A percentile compares a stretch with the other conserved stretches of the same genome.
Conservation (phyloP, 2,113 vertebrate genomes). For the Sceloporus tristichus region DNA sequence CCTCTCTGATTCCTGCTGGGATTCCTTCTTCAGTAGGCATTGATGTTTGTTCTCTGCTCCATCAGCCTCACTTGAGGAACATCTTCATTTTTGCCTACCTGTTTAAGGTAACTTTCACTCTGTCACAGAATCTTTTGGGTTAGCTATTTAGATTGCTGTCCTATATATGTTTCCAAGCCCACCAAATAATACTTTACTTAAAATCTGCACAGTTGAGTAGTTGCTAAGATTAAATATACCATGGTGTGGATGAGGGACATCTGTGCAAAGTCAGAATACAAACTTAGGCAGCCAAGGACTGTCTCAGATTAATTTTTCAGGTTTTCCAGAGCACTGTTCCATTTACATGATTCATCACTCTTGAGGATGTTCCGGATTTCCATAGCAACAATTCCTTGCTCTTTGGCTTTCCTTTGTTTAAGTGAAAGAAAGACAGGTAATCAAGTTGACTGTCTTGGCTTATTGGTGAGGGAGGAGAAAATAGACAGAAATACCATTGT, state of each 20-base stretch:
- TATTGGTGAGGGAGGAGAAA: background rate
- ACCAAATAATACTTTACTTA: background rate
- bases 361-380: background rate
- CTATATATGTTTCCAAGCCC: background rate
- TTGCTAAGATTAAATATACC: background rate
- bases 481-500: background rate
- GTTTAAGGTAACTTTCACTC: background rate
- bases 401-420: conserved; percentile 3
- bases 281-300: background rate
- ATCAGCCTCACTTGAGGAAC: background rate
- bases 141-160: background rate
- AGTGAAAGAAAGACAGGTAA: background rate
- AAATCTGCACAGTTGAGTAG: background rate
- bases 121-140: background rate
- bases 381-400: background rate
- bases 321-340: background rate
- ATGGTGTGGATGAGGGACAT: background rate
- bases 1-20: background rate
- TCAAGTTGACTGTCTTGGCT: conserved; percentile 2
- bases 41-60: background rate
- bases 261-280: background rate
- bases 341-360: background rate
- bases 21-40: background rate
- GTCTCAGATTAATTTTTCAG: conserved; percentile 12
- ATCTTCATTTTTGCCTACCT: background rate